Evolutionary conservation across 1,140 invertebrate genomes (phyloP), one percentile per base, ranked within the genome.

Genomic region (Aphis gossypii): DNA sequence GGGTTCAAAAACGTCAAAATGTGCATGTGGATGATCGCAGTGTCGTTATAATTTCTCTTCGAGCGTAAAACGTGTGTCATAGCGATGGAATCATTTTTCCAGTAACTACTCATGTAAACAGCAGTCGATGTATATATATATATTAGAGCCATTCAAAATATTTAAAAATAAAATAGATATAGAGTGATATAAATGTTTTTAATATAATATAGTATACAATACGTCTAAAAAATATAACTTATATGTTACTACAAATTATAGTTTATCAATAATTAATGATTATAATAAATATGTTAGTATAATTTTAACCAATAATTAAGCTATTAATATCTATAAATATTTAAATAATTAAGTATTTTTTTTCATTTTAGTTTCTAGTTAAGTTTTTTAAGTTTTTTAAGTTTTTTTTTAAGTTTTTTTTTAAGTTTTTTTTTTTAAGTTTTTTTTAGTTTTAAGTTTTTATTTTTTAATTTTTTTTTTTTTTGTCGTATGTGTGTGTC

Each of bases 111-210:
- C 82, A 6, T 54, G 35, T 93, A 86, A 93, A 93, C 5, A 83
- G 35, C 30, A 83, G 35, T 56, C 18, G 23, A n/a, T 30, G 54
- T n/a, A 76, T 18, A 92, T 30, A n/a, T 30, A 46, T n/a, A 76
- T 18, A 92, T 84, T 48, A 46, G 20, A 68, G 25, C 25, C 25
- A 38, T 90, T 93, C 92, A 25, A 56, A 86, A 56, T 68, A 46
- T 93, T 93, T 93, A 93, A 93, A 93, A 93, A 93, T 93, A 93
- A 93, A 76, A 86, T 44, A 41, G 30, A 51, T 44, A 30, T 44
- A 30, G 56, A 18, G 38, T 38, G 88, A 90, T 44, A 90, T 44
- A n/a, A 14, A 90, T 41, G 44, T 68, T 90, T 41, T 44, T 44
- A 90, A 38, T 68, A n/a, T 90, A 38, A 90, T 88, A n/a, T 46